Evolutionary conservation across 2,113 vertebrate genomes (phyloP).

Genomic region (Nesogale talazaci): DNA sequence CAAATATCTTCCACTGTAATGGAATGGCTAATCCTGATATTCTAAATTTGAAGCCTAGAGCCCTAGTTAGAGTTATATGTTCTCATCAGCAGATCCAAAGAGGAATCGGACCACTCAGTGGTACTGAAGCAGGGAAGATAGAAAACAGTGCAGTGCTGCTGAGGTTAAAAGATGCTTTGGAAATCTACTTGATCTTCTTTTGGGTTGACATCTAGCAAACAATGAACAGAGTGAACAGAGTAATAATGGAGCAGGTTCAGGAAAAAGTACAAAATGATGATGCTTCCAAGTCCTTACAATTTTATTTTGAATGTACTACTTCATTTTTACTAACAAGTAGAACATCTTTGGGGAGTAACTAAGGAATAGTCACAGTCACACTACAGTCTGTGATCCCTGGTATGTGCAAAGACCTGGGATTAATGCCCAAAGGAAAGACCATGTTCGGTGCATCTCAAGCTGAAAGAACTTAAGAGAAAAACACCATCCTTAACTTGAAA

Average conservation of each 20-base stretch:
- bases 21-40: neutral
- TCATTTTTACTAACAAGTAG: neutral
- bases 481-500: no score
- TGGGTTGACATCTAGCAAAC: slow-evolving; percentile 3
- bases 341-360: no score
- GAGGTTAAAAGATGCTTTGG: neutral
- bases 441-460: no score
- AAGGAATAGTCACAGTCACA: no score
- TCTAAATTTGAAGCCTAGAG: neutral
- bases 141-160: neutral
- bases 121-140: neutral
- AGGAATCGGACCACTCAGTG: neutral
- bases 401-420: no score
- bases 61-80: neutral
- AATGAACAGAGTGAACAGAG: neutral
- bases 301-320: neutral
- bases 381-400: no score
- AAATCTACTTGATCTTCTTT: neutral
- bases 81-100: neutral
- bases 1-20: neutral
- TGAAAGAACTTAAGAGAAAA: no score
- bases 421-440: no score
- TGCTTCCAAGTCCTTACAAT: neutral
- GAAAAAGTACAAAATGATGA: neutral
- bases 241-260: neutral